Conservation (phyloP, 2,888 invertebrate genomes). For the Cremastinae sp. region DNA sequence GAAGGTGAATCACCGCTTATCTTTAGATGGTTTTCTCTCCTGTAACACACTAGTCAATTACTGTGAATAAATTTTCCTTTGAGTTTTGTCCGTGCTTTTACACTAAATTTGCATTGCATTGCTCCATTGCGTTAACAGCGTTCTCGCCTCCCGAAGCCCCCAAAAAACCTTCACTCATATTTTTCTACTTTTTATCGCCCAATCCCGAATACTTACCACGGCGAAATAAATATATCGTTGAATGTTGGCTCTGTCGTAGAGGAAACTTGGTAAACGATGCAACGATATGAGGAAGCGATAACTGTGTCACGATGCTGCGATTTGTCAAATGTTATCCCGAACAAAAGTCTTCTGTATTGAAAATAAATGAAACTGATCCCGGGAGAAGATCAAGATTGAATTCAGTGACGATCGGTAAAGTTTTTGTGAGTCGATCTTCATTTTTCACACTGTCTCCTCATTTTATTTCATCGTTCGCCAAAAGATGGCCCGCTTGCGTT, state of each 20-base stretch:
- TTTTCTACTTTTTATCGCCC: no score
- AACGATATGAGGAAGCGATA: no score
- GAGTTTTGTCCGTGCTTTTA: neutral
- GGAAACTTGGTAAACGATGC: no score
- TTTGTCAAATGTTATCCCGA: neutral
- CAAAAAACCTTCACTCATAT: neutral
- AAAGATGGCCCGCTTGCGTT: neutral
- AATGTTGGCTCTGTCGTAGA: no score
- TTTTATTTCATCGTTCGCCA: neutral
- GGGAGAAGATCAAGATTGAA: no score
- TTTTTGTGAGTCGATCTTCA: no score
- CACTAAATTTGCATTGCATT: neutral
- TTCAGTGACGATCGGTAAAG: no score
- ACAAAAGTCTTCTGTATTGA: neutral
- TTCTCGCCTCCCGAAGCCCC: neutral
- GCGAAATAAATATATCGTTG: no score
- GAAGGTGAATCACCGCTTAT: slow-evolving; percentile 70
- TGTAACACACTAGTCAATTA: neutral
- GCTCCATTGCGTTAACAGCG: no score
- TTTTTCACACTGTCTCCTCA: no score
- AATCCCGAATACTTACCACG: no score
- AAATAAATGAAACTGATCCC: slow-evolving; percentile 3
- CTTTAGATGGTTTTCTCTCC: neutral
- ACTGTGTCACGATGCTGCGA: no score
- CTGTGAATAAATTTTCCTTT: neutral